These are phyloP conservation scores for Setipinna tenuifilis DNA, from an alignment of 2,797 vertebrate genomes.

Conservation along the genomic window DNA sequence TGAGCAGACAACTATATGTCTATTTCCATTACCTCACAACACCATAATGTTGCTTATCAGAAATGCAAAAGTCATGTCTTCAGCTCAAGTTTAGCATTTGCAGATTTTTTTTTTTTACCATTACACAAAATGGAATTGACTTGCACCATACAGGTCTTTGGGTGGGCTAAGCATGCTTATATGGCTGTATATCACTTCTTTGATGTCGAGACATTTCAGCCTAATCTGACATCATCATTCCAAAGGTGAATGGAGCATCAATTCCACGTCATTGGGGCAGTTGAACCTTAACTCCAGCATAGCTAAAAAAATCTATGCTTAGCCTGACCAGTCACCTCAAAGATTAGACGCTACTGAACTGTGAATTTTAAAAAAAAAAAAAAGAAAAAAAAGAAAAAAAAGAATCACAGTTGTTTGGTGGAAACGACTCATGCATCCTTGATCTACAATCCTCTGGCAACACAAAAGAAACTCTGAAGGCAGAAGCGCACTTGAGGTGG, in stretches of 20 bases:
- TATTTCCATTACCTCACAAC: background rate
- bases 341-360: background rate
- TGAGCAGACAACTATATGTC: too few relatives aligned
- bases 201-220: background rate
- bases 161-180: background rate
- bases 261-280: background rate
- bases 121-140: background rate
- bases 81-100: background rate
- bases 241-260: background rate
- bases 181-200: background rate
- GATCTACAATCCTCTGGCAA: background rate
- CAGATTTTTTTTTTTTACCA: background rate
- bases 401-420: background rate
- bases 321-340: background rate
- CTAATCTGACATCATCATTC: background rate
- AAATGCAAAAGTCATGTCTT: background rate
- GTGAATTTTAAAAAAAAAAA: background rate
- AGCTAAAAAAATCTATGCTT: background rate
- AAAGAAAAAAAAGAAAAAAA: too few relatives aligned
- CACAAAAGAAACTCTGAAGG: background rate
- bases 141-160: background rate
- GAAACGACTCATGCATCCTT: background rate
- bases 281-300: background rate
- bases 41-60: background rate
- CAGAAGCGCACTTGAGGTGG: background rate